A percentile compares a stretch with the other conserved stretches of the same genome.
Conservation (phyloP, 2,113 vertebrate genomes). For the Dolichallabes microphthalmus region DNA sequence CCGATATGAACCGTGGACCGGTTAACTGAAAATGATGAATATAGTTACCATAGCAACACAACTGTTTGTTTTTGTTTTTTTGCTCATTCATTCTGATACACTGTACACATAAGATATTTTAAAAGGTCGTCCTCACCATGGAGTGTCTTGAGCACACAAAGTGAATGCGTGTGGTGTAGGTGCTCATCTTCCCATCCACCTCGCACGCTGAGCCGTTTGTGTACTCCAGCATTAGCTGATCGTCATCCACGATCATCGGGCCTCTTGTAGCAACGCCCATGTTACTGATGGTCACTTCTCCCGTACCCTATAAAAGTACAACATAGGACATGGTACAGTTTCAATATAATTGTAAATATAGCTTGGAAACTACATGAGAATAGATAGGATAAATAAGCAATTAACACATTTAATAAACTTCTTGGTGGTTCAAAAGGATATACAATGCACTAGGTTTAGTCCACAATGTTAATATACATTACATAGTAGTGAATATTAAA, state of each 20-base stretch:
- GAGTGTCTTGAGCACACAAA: slow-evolving; percentile 78
- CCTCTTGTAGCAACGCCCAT: slow-evolving; percentile 81
- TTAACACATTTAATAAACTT: too few species aligned
- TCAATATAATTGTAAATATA: not conserved
- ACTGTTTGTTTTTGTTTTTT: too few species aligned
- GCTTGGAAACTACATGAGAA: not conserved
- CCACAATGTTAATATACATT: too few species aligned
- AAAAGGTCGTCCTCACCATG: slow-evolving; percentile 70
- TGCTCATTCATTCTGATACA: not conserved
- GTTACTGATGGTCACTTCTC: slow-evolving; percentile 82
- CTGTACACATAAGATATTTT: not conserved
- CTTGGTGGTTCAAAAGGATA: not conserved
- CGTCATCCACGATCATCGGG: slow-evolving; percentile 74
- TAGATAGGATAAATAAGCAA: not conserved
- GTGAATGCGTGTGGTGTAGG: slow-evolving; percentile 83
- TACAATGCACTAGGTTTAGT: not conserved
- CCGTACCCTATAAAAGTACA: slow-evolving; percentile 61
- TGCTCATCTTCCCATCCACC: slow-evolving; percentile 65
- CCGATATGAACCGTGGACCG: slow-evolving; percentile 78
- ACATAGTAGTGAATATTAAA: too few species aligned
- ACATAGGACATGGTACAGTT: too few species aligned
- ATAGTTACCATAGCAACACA: too few species aligned
- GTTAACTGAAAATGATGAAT: slow-evolving; percentile 67
- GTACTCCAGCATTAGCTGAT: slow-evolving; percentile 84
- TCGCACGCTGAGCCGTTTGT: slow-evolving; percentile 80